A percentile compares a stretch with the other conserved stretches of the same genome.
These are phyloP conservation scores for Acrobasis repandana DNA, from an alignment of 2,888 invertebrate genomes.

Conservation along the genomic window DNA sequence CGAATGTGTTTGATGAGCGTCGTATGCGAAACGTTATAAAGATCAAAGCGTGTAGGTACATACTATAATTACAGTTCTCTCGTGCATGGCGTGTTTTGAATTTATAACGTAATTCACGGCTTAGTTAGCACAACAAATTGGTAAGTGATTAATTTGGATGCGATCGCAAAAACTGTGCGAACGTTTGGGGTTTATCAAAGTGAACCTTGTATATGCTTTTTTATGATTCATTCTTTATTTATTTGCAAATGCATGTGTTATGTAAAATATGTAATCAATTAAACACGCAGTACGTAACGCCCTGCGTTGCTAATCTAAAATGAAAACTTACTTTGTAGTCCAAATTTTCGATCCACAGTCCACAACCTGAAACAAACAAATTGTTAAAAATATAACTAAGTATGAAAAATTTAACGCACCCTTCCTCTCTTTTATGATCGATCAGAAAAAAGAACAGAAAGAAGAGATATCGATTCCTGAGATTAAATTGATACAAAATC, in stretches of 20 bases:
- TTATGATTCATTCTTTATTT: no score
- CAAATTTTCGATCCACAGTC: constrained; percentile 25
- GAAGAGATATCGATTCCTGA: no score
- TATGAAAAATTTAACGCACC: background rate
- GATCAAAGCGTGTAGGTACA: constrained; percentile 18
- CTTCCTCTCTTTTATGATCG: no score
- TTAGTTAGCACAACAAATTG: constrained; percentile 43
- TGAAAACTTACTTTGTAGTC: constrained; percentile 41
- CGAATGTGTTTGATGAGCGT: background rate
- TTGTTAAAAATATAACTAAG: background rate
- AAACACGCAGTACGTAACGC: no score
- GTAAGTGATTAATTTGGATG: constrained; percentile 40
- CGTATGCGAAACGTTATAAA: constrained; percentile 6
- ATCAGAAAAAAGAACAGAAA: no score
- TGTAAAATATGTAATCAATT: no score
- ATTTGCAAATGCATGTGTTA: no score
- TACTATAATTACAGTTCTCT: constrained; percentile 26
- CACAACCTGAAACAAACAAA: constrained; percentile 39
- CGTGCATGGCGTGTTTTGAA: constrained; percentile 21
- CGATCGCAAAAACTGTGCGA: constrained; percentile 25
- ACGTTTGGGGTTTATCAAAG: background rate
- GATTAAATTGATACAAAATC: no score
- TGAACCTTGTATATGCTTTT: background rate
- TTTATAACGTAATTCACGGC: constrained; percentile 39
- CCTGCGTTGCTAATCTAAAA: background rate